Percentiles rank a stretch among this genome's conserved stretches.
phyloP scores from a whole-genome alignment of 2,797 vertebrate genomes.

The Bothrops alternatus region DNA sequence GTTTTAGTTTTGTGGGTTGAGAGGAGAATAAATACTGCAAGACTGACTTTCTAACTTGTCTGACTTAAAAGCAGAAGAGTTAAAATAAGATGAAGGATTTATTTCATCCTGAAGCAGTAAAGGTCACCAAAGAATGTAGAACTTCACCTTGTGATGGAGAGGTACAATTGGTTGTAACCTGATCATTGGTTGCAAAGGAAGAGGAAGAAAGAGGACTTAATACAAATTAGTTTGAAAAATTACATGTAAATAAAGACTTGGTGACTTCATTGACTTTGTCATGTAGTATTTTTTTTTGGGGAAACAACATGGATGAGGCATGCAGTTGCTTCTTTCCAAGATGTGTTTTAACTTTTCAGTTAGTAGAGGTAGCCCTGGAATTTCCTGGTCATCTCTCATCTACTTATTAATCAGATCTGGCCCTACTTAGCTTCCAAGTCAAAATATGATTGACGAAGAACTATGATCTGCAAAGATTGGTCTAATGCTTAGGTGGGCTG shows the following conservation, averaged over 20 bases:
- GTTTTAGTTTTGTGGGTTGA: background rate
- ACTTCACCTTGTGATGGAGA: background rate
- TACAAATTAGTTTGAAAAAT: background rate
- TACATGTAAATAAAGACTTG: background rate
- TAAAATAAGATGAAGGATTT: background rate
- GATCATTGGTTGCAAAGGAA: background rate
- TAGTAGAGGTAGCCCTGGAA: background rate
- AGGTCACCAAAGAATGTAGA: background rate
- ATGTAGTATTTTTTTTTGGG: background rate
- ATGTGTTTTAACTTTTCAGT: background rate
- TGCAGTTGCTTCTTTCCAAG: background rate
- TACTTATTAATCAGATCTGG: background rate
- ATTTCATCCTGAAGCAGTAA: background rate
- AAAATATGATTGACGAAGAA: background rate
- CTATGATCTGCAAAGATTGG: background rate
- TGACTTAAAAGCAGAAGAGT: background rate
- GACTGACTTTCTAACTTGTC: background rate
- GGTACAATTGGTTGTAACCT: too few relatives aligned
- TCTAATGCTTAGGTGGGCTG: background rate
- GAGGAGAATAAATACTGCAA: background rate
- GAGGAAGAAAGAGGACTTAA: background rate
- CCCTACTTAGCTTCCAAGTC: background rate
- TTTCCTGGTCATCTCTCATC: background rate
- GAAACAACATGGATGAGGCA: background rate
- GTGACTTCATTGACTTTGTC: background rate